These are phyloP conservation scores for Eilema sororculum DNA, from an alignment of 2,888 invertebrate genomes.

Conservation along the genomic window DNA sequence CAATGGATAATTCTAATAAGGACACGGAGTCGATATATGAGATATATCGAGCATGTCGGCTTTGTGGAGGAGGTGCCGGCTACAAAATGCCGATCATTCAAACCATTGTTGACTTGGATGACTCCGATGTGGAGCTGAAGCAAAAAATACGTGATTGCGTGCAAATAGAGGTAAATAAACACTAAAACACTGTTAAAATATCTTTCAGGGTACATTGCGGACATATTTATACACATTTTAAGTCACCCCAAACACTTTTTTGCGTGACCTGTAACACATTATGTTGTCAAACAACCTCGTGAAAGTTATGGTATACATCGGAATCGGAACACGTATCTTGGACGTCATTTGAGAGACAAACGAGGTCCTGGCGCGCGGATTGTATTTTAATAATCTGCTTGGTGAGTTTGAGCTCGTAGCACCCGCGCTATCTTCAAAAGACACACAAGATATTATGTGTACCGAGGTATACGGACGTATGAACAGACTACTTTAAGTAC, in stretches of 20 bases:
- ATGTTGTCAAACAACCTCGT: conserved; percentile 51
- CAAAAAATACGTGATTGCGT: conserved; percentile 82
- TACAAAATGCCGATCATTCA: conserved; percentile 86
- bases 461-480: no score
- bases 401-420: no score
- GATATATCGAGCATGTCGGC: conserved; percentile 80
- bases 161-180: conserved; percentile 75
- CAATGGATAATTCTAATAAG: conserved; percentile 67
- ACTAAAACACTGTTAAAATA: not conserved
- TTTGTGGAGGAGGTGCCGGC: conserved; percentile 82
- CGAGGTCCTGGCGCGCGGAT: no score
- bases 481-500: no score
- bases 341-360: no score
- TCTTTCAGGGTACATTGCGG: not conserved
- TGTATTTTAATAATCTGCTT: no score
- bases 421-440: no score
- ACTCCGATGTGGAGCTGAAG: conserved; percentile 68
- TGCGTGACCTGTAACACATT: conserved; percentile 24
- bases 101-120: conserved; percentile 68
- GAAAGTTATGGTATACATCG: not conserved
- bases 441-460: no score
- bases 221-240: not conserved
- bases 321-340: no score
- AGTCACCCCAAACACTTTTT: not conserved
- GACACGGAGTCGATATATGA: conserved; percentile 78